These are phyloP conservation scores for Eupithecia inturbata DNA, from an alignment of 2,888 invertebrate genomes.

Conservation along the genomic window DNA sequence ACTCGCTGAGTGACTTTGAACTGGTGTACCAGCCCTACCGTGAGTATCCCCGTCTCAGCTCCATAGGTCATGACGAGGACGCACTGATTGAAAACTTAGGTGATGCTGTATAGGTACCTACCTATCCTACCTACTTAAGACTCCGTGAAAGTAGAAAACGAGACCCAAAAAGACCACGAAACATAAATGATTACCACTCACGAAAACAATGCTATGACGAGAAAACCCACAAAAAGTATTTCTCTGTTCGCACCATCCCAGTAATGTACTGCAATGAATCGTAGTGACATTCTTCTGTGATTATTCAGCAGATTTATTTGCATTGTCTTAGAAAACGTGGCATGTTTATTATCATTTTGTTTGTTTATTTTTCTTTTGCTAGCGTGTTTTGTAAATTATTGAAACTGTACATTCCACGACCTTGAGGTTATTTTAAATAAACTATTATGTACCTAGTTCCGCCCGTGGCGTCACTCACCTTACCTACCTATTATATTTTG, in stretches of 20 bases:
- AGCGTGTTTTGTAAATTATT: neutral
- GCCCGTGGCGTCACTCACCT: neutral
- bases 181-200: constrained; percentile 12
- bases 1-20: too few relatives aligned
- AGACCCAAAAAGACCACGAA: neutral
- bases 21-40: too few relatives aligned
- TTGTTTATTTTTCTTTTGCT: neutral
- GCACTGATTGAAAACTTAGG: too few relatives aligned
- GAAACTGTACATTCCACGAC: neutral
- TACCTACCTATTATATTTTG: neutral
- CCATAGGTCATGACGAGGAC: too few relatives aligned
- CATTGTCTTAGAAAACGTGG: constrained; percentile 23
- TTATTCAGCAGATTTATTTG: constrained; percentile 42
- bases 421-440: neutral
- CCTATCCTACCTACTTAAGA: neutral
- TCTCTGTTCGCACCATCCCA: constrained; percentile 72
- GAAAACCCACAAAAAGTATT: constrained; percentile 70
- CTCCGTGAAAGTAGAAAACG: neutral
- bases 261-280: constrained; percentile 74
- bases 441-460: neutral
- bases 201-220: constrained; percentile 25
- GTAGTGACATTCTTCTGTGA: constrained; percentile 62
- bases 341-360: neutral
- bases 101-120: too few relatives aligned
- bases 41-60: too few relatives aligned